Percentiles rank a stretch among this genome's conserved stretches.
Conservation (phyloP, 2,113 vertebrate genomes). For the Pygathrix nemaeus region DNA sequence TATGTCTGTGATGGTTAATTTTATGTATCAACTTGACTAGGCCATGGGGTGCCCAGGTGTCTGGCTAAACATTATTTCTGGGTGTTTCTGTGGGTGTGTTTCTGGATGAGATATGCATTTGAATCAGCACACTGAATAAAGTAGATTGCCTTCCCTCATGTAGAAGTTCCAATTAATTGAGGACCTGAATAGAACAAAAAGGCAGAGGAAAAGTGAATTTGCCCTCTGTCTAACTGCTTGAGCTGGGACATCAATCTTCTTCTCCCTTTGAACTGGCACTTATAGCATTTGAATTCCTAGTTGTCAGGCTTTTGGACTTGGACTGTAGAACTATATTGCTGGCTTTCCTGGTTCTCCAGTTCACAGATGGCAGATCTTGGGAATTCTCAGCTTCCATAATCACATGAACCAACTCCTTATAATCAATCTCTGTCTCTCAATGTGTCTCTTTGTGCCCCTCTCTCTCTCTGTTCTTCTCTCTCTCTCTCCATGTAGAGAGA, state of each 20-base stretch:
- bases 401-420: not conserved
- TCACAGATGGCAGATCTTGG: not conserved
- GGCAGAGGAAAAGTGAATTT: not conserved
- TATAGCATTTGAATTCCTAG: not conserved
- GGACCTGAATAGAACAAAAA: not conserved
- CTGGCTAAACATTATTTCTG: not conserved
- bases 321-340: not conserved
- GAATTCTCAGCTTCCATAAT: not conserved
- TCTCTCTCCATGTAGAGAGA: not conserved
- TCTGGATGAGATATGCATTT: not conserved
- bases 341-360: not conserved
- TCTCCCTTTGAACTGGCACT: not conserved
- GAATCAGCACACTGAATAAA: not conserved
- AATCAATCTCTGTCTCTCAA: not conserved
- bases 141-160: not conserved
- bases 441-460: fast-evolving
- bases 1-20: not conserved
- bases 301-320: not conserved
- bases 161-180: not conserved
- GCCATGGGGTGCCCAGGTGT: not conserved
- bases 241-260: not conserved
- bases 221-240: not conserved
- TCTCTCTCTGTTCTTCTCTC: not conserved
- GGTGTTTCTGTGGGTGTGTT: not conserved
- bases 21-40: not conserved